A percentile compares a stretch with the other conserved stretches of the same genome.
Conservation (phyloP, 2,888 invertebrate genomes). For the Drosophila buzzatii region DNA sequence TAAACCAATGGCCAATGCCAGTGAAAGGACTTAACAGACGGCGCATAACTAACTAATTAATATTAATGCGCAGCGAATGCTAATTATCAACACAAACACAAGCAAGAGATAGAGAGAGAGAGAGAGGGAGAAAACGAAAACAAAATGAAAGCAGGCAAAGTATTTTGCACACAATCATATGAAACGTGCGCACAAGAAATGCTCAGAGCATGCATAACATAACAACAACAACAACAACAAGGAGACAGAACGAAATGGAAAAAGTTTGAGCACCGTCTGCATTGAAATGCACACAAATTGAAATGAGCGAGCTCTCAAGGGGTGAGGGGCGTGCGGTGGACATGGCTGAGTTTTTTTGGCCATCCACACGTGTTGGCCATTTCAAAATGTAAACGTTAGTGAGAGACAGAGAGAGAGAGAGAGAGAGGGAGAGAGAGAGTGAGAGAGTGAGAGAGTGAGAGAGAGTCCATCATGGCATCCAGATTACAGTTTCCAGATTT, state of each 20-base stretch:
- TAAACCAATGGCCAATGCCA: slow-evolving; percentile 31
- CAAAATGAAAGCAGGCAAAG: slow-evolving; percentile 50
- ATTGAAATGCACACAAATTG: slow-evolving; percentile 79
- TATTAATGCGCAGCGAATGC: slow-evolving; percentile 81
- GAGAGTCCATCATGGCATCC: slow-evolving; percentile 62
- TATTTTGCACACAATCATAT: slow-evolving; percentile 77
- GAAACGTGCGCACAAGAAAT: slow-evolving; percentile 66
- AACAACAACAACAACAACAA: slow-evolving; percentile 32
- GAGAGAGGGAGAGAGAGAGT: not conserved
- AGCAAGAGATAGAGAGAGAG: not conserved
- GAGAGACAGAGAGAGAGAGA: slow-evolving; percentile 3
- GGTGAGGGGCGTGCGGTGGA: not conserved
- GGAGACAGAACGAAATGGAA: slow-evolving; percentile 63
- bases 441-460: not conserved
- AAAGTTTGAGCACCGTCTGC: slow-evolving; percentile 68
- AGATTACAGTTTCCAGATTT: slow-evolving; percentile 24
- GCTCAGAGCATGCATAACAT: slow-evolving; percentile 55
- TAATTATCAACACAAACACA: slow-evolving; percentile 66
- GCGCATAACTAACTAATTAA: slow-evolving; percentile 81
- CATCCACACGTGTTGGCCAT: slow-evolving; percentile 79
- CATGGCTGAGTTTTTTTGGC: slow-evolving; percentile 7
- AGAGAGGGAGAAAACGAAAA: slow-evolving; percentile 3
- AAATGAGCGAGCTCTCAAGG: slow-evolving; percentile 57
- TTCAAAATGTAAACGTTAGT: slow-evolving; percentile 76
- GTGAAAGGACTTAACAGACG: slow-evolving; percentile 24